phyloP scores from a whole-genome alignment of 2,888 invertebrate genomes.

The Napeogenes sylphis region DNA sequence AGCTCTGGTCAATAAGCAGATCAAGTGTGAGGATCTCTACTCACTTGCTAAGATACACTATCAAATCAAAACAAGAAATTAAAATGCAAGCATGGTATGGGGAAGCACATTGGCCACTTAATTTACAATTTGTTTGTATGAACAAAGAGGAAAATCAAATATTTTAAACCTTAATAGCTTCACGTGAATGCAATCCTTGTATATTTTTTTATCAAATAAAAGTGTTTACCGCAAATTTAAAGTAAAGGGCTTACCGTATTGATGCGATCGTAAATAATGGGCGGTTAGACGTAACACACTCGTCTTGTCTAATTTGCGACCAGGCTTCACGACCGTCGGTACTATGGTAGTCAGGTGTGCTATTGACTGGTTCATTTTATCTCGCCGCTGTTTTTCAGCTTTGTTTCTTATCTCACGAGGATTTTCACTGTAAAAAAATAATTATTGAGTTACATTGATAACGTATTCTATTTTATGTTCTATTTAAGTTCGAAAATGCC shows the following conservation, averaged over 20 bases:
- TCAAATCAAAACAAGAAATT: too few species aligned
- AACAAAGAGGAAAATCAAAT: too few species aligned
- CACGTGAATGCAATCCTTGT: too few species aligned
- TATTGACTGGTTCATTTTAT: slow-evolving; percentile 90
- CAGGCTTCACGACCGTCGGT: slow-evolving; percentile 86
- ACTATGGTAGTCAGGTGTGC: slow-evolving; percentile 87
- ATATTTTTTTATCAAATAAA: background rate
- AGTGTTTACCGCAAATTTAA: background rate
- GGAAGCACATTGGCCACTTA: too few species aligned
- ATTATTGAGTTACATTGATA: background rate
- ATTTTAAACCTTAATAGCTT: too few species aligned
- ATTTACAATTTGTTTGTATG: too few species aligned
- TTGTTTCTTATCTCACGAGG: slow-evolving; percentile 87
- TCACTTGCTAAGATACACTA: too few species aligned
- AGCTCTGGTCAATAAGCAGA: too few species aligned
- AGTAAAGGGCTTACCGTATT: slow-evolving; percentile 63
- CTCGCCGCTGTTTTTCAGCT: slow-evolving; percentile 93
- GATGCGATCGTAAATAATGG: slow-evolving; percentile 87
- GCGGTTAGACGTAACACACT: slow-evolving; percentile 90
- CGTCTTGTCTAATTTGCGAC: slow-evolving; percentile 92
- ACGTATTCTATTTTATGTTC: too few species aligned
- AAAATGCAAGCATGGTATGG: too few species aligned
- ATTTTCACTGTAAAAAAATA: slow-evolving; percentile 45
- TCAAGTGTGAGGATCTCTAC: too few species aligned
- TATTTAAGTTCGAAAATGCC: too few species aligned